phyloP scores from a whole-genome alignment of 2,797 vertebrate genomes.

The Pteronotus mesoamericanus region DNA sequence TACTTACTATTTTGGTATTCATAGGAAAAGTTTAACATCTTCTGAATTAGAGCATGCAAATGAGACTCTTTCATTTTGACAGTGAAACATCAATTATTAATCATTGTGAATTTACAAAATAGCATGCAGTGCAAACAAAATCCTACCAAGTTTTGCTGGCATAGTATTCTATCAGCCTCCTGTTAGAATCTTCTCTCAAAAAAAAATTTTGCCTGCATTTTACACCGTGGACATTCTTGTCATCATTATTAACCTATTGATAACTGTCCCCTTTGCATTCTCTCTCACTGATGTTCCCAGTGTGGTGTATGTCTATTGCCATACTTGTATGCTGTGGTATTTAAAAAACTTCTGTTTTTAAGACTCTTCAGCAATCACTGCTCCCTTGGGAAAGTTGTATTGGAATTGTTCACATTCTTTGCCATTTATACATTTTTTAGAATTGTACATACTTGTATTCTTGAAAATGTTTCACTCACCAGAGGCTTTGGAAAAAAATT shows the following conservation, averaged over 20 bases:
- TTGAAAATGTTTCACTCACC: constrained; percentile 12
- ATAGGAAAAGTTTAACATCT: background rate
- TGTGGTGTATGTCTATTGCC: background rate
- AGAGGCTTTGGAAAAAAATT: background rate
- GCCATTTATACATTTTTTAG: background rate
- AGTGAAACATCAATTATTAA: background rate
- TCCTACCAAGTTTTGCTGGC: background rate
- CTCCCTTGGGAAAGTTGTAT: background rate
- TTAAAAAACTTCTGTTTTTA: background rate
- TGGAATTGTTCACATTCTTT: background rate
- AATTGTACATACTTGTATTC: background rate
- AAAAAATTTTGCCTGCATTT: background rate
- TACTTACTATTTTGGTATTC: background rate
- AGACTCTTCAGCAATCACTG: background rate
- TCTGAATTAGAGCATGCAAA: background rate
- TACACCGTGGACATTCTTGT: background rate
- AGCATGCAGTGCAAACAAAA: background rate
- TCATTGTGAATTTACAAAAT: background rate
- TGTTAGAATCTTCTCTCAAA: background rate
- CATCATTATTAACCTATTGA: background rate
- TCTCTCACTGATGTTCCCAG: background rate
- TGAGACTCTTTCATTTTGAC: background rate
- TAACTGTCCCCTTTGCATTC: background rate
- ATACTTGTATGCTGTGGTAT: background rate
- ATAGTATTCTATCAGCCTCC: background rate